These are phyloP conservation scores for Coracopsis vasa DNA, from an alignment of 2,113 vertebrate species.

Conservation along the genomic window DNA sequence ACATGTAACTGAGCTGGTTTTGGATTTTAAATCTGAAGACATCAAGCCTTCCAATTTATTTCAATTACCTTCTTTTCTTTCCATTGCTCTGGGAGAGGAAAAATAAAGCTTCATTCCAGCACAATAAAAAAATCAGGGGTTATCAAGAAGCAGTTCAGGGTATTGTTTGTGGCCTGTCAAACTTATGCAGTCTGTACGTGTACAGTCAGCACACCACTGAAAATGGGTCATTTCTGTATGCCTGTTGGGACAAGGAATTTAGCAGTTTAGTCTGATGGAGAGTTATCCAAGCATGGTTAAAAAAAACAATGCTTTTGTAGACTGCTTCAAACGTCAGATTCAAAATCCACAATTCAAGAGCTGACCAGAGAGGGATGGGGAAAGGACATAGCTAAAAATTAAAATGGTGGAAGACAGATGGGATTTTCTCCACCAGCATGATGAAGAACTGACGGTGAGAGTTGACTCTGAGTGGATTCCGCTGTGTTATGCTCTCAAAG, in stretches of 20 bases:
- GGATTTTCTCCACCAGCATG: background rate
- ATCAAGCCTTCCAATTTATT: background rate
- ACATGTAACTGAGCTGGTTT: slow-evolving; percentile 19
- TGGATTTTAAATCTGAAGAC: background rate
- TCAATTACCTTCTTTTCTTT: background rate
- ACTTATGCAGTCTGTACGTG: background rate
- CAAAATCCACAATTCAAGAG: background rate
- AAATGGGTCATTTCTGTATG: slow-evolving; percentile 32
- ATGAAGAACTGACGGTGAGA: background rate
- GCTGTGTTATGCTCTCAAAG: slow-evolving; percentile 2
- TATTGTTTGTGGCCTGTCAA: background rate
- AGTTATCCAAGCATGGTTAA: background rate
- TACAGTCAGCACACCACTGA: background rate
- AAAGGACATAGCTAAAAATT: background rate
- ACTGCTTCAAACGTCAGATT: background rate
- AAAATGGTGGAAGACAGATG: background rate
- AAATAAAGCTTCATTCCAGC: background rate
- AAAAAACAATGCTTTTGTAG: background rate
- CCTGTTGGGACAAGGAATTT: slow-evolving; percentile 28
- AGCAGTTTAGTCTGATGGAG: slow-evolving; percentile 22
- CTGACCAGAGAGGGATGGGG: background rate
- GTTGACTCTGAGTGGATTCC: background rate
- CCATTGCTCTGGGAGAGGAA: background rate
- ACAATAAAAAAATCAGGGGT: background rate
- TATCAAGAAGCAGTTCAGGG: slow-evolving; percentile 6